Evolutionary conservation across 2,113 vertebrate genomes (phyloP), one percentile per base, ranked within the genome.

Genomic region (Melanotaenia duboulayi): DNA sequence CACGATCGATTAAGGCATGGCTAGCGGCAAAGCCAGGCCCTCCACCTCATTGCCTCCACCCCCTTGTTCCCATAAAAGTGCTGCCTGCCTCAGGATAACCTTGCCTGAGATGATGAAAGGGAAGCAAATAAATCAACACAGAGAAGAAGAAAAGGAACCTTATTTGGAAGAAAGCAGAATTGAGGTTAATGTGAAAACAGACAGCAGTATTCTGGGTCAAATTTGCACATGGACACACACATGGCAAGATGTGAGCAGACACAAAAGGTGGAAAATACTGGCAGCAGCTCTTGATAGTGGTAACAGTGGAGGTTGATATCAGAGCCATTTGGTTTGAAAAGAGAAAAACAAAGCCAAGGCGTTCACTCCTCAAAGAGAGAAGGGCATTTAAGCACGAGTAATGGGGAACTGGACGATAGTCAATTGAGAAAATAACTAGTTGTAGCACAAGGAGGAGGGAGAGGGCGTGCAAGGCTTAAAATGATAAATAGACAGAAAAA

Each of bases 61-160:
- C 78, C 73, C 75, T 75, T 88, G 71, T 85, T 90, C 80, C 87
- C 72, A 82, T 87, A 89, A 90, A 90, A 84, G 82, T 59, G 54
- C 63, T 35, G 79, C 52, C 79, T 75, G 89, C 93, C 91, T 89
- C 76, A 17, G 92, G 91, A 91, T 87, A 94, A 91, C 87, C 91
- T 91, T 84, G 87, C 78, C 71, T 74, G 74, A 76, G 85, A 90
- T 90, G 92, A 92, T 94, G 90, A 94, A 94, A 92, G 89, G 75
- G 82, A 84, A 67, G 82, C 71, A 78, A 84, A 90, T 84, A 86
- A 86, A 86, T 89, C 81, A 90, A 91, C 81, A 81, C 9, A 32
- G 70, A 87, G 67, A 76, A 65, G 88, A 85, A 85, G 69, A 88
- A 88, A 19, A 61, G 79, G 66, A 84, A 87, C 83, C 71, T 88